Evolutionary conservation across 1,140 invertebrate genomes (phyloP).

Genomic region (Cydia splendana): DNA sequence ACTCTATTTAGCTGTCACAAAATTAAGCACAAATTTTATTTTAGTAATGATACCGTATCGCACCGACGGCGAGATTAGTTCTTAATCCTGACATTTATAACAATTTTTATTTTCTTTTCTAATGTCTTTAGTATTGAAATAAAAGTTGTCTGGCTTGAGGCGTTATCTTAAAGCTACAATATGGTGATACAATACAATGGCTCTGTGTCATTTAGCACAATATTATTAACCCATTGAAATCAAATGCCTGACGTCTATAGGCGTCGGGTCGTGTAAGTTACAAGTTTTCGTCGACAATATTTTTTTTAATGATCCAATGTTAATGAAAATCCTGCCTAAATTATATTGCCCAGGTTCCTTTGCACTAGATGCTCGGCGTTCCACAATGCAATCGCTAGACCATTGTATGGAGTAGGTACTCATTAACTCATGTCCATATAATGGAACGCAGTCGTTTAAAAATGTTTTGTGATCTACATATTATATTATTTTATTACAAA

Average conservation of each 20-base stretch:
- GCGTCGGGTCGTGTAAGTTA: too few relatives aligned
- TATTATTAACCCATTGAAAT: too few relatives aligned
- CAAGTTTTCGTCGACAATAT: not conserved
- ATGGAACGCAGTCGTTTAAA: slow-evolving; percentile 3
- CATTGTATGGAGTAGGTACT: not conserved
- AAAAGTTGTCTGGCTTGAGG: not conserved
- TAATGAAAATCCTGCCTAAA: not conserved
- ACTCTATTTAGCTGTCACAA: not conserved
- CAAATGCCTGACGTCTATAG: too few relatives aligned
- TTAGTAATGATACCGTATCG: not conserved
- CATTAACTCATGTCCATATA: slow-evolving; percentile 4
- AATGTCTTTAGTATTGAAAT: not conserved
- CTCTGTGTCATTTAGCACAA: too few relatives aligned
- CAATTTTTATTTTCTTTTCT: not conserved
- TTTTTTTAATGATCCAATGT: too few relatives aligned
- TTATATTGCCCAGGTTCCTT: not conserved
- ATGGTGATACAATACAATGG: not conserved
- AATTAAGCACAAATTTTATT: not conserved
- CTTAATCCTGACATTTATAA: not conserved
- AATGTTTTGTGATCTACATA: slow-evolving; percentile 30
- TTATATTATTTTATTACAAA: slow-evolving; percentile 32
- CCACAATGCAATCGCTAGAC: not conserved
- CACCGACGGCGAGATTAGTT: not conserved
- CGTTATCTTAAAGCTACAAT: not conserved
- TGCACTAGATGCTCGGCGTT: slow-evolving; percentile 12